A percentile compares a stretch with the other conserved stretches of the same genome.
Conservation (phyloP, 2,113 vertebrate species). For the mouse (Mus musculus) region DNA sequence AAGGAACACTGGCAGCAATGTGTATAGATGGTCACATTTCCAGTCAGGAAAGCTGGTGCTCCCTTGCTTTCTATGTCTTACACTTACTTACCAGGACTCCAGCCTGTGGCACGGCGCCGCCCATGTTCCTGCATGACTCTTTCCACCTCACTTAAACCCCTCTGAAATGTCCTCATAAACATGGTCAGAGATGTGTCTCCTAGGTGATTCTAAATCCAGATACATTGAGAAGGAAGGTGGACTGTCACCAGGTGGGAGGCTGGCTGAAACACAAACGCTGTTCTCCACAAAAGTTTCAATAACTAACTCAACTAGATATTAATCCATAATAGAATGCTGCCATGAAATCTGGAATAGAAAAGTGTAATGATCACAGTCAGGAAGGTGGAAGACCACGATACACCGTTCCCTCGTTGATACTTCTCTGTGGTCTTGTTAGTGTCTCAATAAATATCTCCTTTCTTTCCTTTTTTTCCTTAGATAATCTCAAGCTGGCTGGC, state of each 20-base stretch:
- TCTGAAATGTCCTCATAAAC: not conserved
- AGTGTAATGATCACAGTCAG: not conserved
- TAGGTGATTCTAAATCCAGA: not conserved
- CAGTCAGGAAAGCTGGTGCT: not conserved
- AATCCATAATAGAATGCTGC: not conserved
- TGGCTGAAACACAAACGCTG: not conserved
- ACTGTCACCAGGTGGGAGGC: not conserved
- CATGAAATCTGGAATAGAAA: not conserved
- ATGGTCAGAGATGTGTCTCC: not conserved
- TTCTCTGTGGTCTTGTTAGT: not conserved
- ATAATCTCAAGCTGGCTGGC: not conserved
- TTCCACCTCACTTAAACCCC: not conserved
- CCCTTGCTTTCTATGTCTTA: not conserved
- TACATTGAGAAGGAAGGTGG: not conserved
- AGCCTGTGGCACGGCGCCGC: not conserved
- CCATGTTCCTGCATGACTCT: not conserved
- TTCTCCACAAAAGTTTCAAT: not conserved
- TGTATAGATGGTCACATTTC: not conserved
- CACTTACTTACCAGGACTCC: not conserved
- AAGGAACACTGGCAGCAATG: too few relatives aligned
- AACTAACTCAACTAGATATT: not conserved
- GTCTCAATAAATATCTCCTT: slow-evolving; percentile 13
- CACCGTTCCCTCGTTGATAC: not conserved
- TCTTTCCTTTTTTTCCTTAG: not conserved
- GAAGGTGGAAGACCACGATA: not conserved